Evolutionary conservation across 2,888 invertebrate genomes (phyloP).

Genomic region (Platycheirus albimanus): DNA sequence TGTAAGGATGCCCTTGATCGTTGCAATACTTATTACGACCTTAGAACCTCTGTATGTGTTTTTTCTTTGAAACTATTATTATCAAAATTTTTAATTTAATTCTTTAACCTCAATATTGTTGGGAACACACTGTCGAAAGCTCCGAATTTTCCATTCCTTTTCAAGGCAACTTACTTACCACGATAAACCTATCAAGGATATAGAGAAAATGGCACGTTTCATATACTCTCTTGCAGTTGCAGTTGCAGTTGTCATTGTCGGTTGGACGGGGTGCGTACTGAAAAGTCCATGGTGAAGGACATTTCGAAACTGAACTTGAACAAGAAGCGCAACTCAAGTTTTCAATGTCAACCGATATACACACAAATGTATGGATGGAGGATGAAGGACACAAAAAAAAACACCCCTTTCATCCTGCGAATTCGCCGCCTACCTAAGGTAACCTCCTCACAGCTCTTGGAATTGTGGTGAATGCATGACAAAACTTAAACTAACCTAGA

Average conservation of each 20-base stretch:
- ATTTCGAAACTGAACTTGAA: conserved; percentile 73
- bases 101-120: too few relatives aligned
- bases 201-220: conserved; percentile 37
- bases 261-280: conserved; percentile 33
- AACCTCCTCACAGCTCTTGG: neutral
- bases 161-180: conserved; percentile 35
- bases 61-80: neutral
- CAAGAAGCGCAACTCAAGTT: conserved; percentile 71
- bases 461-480: conserved; percentile 12
- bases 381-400: too few relatives aligned
- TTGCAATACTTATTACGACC: conserved; percentile 8
- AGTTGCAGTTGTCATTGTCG: too few relatives aligned
- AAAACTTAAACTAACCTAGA: conserved; percentile 60
- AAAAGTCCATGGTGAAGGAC: conserved; percentile 73
- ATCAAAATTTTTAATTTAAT: too few relatives aligned
- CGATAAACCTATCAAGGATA: conserved; percentile 2
- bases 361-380: neutral
- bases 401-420: neutral
- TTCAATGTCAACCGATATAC: conserved; percentile 65
- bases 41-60: neutral
- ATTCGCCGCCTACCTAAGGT: too few relatives aligned
- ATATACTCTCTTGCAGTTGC: conserved; percentile 5
- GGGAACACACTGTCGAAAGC: conserved; percentile 43
- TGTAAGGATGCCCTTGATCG: conserved; percentile 67
- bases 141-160: conserved; percentile 15